These are phyloP conservation scores for Sitobion miscanthi DNA, from an alignment of 1,140 invertebrate species.

Conservation along the genomic window DNA sequence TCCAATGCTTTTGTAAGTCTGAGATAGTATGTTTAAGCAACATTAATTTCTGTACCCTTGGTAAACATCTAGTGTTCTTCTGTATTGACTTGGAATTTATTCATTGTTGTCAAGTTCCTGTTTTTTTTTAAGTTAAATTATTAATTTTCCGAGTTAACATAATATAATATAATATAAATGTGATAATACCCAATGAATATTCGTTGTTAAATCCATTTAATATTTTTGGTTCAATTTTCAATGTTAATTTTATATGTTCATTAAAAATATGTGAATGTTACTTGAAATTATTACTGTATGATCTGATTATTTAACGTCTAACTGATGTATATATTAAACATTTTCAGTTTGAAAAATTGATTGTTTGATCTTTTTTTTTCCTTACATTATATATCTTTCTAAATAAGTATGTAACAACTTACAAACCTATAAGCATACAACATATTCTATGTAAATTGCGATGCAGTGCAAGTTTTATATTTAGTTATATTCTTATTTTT, in stretches of 20 bases:
- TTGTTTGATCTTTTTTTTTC: background rate
- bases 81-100: constrained; percentile 39
- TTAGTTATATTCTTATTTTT: no score
- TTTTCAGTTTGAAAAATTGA: constrained; percentile 23
- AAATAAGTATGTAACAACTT: background rate
- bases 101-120: constrained; percentile 36
- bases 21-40: constrained; percentile 30
- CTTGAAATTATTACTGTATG: constrained; percentile 43
- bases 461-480: background rate
- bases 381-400: background rate
- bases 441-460: background rate
- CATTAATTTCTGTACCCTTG: background rate
- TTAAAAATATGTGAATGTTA: constrained; percentile 26
- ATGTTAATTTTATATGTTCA: constrained; percentile 23
- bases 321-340: constrained; percentile 40
- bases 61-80: background rate
- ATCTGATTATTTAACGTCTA: constrained; percentile 34
- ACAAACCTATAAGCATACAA: background rate
- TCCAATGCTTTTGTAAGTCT: constrained; percentile 38
- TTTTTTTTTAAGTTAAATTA: background rate
- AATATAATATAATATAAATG: constrained; percentile 33
- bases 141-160: constrained; percentile 8
- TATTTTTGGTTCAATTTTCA: constrained; percentile 37
- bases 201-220: constrained; percentile 22
- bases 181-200: constrained; percentile 51